Evolutionary conservation across 2,797 vertebrate species (phyloP).

Genomic region (Tragelaphus oryx): DNA sequence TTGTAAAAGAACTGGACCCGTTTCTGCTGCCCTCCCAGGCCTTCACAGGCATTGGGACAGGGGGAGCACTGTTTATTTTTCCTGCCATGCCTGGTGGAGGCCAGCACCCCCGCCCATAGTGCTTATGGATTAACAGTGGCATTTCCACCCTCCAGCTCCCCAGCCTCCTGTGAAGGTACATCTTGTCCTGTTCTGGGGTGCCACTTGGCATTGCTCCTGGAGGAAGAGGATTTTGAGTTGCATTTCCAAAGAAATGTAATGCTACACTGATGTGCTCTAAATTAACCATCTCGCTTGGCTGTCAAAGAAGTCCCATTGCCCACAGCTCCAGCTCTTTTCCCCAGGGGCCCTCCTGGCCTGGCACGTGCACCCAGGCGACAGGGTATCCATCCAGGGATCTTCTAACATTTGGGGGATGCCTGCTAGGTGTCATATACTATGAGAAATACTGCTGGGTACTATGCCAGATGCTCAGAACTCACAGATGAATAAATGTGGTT

Average conservation of each 20-base stretch:
- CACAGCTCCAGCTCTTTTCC: not conserved
- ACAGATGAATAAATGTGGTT: not conserved
- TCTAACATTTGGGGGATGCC: not conserved
- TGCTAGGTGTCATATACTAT: not conserved
- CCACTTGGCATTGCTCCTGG: conserved; percentile 28
- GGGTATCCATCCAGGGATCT: not conserved
- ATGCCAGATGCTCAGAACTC: not conserved
- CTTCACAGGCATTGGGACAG: conserved; percentile 47
- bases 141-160: not conserved
- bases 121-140: conserved; percentile 22
- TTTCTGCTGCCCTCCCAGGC: conserved; percentile 45
- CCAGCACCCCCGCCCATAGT: not conserved
- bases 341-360: not conserved
- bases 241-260: conserved; percentile 44
- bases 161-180: conserved; percentile 23
- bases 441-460: not conserved
- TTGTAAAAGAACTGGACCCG: conserved; percentile 79
- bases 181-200: conserved; percentile 21
- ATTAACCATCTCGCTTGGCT: not conserved
- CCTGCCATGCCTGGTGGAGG: not conserved
- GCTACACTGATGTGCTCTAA: not conserved
- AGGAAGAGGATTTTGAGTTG: conserved; percentile 41
- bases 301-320: not conserved
- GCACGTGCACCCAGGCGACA: not conserved
- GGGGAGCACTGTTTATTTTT: conserved; percentile 52